A percentile compares a stretch with the other conserved stretches of the same genome.
These are phyloP conservation scores for Cynopterus sphinx DNA, from an alignment of 2,797 vertebrate species.

Conservation along the genomic window DNA sequence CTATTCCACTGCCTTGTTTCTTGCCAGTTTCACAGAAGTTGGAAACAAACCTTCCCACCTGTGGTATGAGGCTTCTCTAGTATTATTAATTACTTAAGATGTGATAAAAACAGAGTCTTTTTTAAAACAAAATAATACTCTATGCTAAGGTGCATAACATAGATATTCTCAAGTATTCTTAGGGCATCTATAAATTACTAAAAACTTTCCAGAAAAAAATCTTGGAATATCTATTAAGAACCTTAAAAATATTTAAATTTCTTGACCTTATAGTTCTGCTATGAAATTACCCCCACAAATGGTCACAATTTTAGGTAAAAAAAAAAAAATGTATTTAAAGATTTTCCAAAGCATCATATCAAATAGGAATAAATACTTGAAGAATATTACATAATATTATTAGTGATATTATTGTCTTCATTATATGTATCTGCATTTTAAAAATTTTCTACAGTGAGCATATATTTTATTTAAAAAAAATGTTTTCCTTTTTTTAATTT, in stretches of 20 bases:
- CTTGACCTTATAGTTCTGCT: neutral
- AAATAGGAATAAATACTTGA: neutral
- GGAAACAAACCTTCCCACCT: neutral
- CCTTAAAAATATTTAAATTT: neutral
- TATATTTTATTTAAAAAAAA: neutral
- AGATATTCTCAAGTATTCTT: neutral
- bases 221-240: neutral
- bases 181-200: neutral
- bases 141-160: neutral
- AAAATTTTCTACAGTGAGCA: neutral
- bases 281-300: neutral
- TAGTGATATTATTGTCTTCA: neutral
- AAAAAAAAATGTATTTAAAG: neutral
- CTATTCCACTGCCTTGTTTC: neutral
- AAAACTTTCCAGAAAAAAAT: slow-evolving; percentile 7
- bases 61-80: neutral
- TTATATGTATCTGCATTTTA: neutral
- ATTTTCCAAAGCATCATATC: neutral
- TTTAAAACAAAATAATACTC: neutral
- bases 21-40: neutral
- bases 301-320: neutral
- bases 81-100: neutral
- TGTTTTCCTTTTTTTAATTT: neutral
- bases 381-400: neutral
- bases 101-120: neutral